Evolutionary conservation across 2,113 vertebrate species (phyloP), one percentile per base, ranked within the genome.

Genomic region (Platycercus adscitus): DNA sequence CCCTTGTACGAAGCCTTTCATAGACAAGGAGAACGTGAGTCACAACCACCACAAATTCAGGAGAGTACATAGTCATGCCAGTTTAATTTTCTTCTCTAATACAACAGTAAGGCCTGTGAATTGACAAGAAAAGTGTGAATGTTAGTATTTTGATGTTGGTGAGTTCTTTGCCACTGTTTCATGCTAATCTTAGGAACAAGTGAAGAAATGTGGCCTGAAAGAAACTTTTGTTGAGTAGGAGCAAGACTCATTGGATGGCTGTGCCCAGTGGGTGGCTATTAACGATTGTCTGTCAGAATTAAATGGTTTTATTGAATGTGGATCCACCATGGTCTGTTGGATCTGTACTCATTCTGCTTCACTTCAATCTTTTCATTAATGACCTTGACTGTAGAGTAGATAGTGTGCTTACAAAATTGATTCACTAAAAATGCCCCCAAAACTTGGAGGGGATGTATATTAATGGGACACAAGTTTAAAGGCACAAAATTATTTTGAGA

Each of bases 221-320:
- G 72, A 81, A 91, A 81, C 77, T 91, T 20, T 44, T 35, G 39
- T 43, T 41, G 83, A 84, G 46, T 91, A 79, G 83, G 86, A 93
- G 80, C 70, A 88, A 85, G 86, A 52, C 39, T 68, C 2, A 11
- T 61, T 89, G 77, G 52, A 56, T 95, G 86, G 68, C 84, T 84
- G 50, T 92, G 89, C 65, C 39, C 93, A 14, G 88, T 94, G 90
- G 68, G 88, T 94, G 89, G 47, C 71, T 91, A 63, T 89, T 94
- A 95, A 93, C 37, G 95, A 92, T 91, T 15, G 47, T 81, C 89
- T 97, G 93, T 93, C 94, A 91, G 29, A 95, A 84, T 89, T 73
- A 95, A 92, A 92, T 89, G 61, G 33, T 90, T 91, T 18, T 95
- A 93, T 92, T 93, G 95, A 96, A 72, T 82, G 77, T 64, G 53